Base-by-base conservation (phyloP, 2,113 vertebrate genomes). In the Myotis brandtii region DNA sequence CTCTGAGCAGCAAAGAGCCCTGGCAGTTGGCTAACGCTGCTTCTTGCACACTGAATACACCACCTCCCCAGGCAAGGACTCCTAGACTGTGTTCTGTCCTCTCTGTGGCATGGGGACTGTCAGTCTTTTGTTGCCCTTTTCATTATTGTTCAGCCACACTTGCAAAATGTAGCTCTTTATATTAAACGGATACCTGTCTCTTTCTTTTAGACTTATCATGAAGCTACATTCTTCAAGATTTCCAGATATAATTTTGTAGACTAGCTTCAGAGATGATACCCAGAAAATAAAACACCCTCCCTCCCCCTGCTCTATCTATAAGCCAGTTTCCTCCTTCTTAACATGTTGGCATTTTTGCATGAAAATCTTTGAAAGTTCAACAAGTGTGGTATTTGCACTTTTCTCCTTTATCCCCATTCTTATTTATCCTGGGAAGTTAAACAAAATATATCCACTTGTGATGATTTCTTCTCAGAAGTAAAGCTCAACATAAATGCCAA, bases 331-430 rank as follows among this genome's bases (percentile, higher is more conserved):
- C 23, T 77, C 52, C n/a, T 37, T 16, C 20, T n/a, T 70, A 59
- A 46, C 11, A 43, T 59, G 4, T 76, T 89, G 50, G 2, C 43
- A 46, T 88, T 95, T 94, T 94, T 81, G 6, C n/a, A 11, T 82
- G 66, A 89, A 75, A 77, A 76, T 83, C n/a, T 94, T 94, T 95
- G 75, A 30, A 86, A 50, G 5, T 76, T 72, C n/a, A 91, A 59
- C 2, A 94, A 43, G 2, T 72, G n/a, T 64, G 16, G 32, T 69
- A 67, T 67, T 10, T 80, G 37, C 1, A n/a, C 66, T 54, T 81
- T 20, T 59, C 9, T 84, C 11, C n/a, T 81, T 76, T 72, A 67
- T 86, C 20, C 18, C 18, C 0, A 4, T 64, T 87, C 27, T n/a
- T 76, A 46, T 85, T 81, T 93, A 30, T 21, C 52, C 43, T 80